Evolutionary conservation across 1,140 invertebrate genomes (phyloP).

Genomic region (Aethina tumida): DNA sequence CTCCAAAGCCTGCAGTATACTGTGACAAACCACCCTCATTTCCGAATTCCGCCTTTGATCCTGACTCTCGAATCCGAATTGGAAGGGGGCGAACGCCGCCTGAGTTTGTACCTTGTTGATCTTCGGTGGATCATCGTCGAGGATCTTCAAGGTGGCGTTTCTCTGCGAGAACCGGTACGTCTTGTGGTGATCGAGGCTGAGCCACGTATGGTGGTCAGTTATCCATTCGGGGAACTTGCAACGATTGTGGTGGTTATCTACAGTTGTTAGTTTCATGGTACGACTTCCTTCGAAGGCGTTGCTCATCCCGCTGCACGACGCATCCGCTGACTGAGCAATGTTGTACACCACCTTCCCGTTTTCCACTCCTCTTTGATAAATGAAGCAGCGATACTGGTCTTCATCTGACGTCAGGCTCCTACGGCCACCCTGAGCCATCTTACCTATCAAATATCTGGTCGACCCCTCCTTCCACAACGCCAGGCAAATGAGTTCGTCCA

Average conservation of each 20-base stretch:
- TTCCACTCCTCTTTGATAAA: constrained; percentile 41
- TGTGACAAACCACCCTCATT: constrained; percentile 55
- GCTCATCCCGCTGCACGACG: constrained; percentile 63
- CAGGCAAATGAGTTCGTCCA: constrained; percentile 71
- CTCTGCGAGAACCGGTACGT: constrained; percentile 64
- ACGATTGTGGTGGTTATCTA: constrained; percentile 47
- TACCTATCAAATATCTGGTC: constrained; percentile 67
- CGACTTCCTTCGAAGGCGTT: constrained; percentile 52
- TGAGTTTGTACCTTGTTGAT: constrained; percentile 24
- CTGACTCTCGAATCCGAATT: constrained; percentile 38
- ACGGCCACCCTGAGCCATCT: constrained; percentile 43
- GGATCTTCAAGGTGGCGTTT: constrained; percentile 60
- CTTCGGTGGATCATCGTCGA: constrained; percentile 30
- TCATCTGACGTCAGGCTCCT: constrained; percentile 42
- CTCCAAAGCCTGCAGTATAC: constrained; percentile 49
- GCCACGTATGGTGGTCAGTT: constrained; percentile 65
- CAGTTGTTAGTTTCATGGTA: constrained; percentile 51
- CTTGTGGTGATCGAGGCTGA: constrained; percentile 62
- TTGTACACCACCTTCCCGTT: constrained; percentile 42
- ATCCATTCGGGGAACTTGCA: constrained; percentile 71
- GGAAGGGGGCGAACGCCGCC: constrained; percentile 12
- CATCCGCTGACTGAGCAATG: constrained; percentile 71
- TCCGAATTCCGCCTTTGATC: constrained; percentile 37
- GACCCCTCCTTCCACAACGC: constrained; percentile 81
- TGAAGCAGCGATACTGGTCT: constrained; percentile 58